Evolutionary conservation across 1,140 invertebrate genomes (phyloP).

Genomic region (Orchestia grillus): DNA sequence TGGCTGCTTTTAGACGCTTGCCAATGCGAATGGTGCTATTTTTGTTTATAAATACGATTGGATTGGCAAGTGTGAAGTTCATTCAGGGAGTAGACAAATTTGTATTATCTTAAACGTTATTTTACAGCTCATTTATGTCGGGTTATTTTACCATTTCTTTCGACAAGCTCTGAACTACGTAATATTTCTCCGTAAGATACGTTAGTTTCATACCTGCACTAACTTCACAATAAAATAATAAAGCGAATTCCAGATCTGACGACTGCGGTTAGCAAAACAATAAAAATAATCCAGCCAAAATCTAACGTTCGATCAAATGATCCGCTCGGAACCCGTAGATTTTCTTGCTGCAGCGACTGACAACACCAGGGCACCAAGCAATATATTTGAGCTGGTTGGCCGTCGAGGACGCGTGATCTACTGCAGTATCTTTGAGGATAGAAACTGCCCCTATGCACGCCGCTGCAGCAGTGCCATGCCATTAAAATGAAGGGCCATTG

Average conservation of each 20-base stretch:
- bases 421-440: not conserved
- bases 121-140: too few species aligned
- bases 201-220: not conserved
- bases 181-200: not conserved
- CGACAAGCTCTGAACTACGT: not conserved
- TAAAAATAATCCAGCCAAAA: not conserved
- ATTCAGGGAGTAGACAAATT: not conserved
- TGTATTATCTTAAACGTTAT: not conserved
- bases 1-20: not conserved
- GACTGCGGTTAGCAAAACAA: not conserved
- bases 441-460: not conserved
- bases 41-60: not conserved
- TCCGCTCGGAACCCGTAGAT: not conserved
- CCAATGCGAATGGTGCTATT: not conserved
- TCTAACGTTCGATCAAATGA: not conserved
- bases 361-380: not conserved
- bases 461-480: not conserved
- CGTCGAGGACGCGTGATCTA: not conserved
- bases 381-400: not conserved
- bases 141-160: not conserved
- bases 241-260: not conserved
- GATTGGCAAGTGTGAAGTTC: not conserved
- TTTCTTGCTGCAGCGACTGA: not conserved
- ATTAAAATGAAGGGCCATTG: not conserved
- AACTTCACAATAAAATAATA: not conserved